phyloP scores from a whole-genome alignment of 2,888 invertebrate species.

The Drosophila colorata region DNA sequence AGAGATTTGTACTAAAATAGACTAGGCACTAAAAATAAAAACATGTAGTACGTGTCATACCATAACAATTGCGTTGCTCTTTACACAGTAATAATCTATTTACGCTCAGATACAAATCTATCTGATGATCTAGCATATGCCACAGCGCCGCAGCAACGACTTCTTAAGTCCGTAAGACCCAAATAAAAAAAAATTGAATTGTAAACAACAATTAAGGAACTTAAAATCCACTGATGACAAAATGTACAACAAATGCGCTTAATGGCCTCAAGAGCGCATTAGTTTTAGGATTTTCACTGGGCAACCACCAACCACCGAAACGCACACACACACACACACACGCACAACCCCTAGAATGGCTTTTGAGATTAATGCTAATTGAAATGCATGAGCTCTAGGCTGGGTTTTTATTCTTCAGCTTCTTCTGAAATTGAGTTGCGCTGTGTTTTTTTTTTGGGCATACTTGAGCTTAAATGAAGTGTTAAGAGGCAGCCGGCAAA shows the following conservation, averaged over 20 bases:
- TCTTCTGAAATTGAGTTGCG: constrained; percentile 24
- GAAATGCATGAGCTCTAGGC: constrained; percentile 54
- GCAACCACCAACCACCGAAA: constrained; percentile 33
- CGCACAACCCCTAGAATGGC: constrained; percentile 21
- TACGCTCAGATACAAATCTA: constrained; percentile 14
- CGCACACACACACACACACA: constrained; percentile 9
- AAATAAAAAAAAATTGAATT: constrained; percentile 46
- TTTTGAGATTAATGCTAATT: constrained; percentile 65
- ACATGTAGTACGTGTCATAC: constrained; percentile 7
- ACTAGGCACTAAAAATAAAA: background rate
- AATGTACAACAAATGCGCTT: constrained; percentile 54
- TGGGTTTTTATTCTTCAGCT: constrained; percentile 11
- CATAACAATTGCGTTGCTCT: constrained; percentile 7
- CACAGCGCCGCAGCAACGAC: constrained; percentile 15
- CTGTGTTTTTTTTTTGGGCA: constrained; percentile 14
- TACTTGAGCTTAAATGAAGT: constrained; percentile 72
- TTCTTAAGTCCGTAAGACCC: constrained; percentile 17
- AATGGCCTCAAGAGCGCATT: constrained; percentile 46
- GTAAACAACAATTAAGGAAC: constrained; percentile 72
- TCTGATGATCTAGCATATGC: constrained; percentile 28
- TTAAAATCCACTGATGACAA: constrained; percentile 42
- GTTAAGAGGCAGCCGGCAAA: constrained; percentile 65
- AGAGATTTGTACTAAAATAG: background rate
- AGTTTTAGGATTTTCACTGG: constrained; percentile 41
- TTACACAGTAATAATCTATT: constrained; percentile 12